Conservation (phyloP, 92 coral and sea anemone genomes). For the Umimayanthus kanabou region DNA sequence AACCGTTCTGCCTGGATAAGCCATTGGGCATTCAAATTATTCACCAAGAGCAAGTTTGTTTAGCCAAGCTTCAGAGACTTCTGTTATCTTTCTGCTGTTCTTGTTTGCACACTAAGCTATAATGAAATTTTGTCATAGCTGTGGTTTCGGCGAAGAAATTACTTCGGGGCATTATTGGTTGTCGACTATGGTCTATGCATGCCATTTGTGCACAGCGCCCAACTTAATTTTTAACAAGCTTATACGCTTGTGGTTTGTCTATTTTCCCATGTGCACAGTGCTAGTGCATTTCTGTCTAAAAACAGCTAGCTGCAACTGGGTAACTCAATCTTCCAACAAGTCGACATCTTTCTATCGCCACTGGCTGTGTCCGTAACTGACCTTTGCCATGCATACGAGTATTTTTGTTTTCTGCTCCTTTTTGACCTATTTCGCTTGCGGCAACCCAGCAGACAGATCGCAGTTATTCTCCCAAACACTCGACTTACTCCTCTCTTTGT, state of each 20-base stretch:
- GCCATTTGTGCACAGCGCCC: no score
- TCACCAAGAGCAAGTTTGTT: no score
- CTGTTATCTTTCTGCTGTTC: no score
- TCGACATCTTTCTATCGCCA: constrained; percentile 18
- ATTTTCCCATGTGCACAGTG: neutral
- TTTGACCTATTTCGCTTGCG: neutral
- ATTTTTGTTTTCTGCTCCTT: constrained; percentile 5
- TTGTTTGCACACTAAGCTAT: no score
- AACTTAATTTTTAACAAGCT: no score
- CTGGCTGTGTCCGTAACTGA: constrained; percentile 14
- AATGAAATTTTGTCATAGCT: no score
- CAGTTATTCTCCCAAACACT: neutral
- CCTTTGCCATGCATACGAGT: constrained; percentile 22
- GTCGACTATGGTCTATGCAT: no score
- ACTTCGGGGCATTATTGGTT: no score
- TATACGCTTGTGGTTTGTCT: neutral
- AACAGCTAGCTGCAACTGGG: neutral
- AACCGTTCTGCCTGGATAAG: no score
- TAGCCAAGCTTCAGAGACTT: no score
- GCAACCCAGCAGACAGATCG: neutral
- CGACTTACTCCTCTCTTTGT: neutral
- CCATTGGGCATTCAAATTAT: no score
- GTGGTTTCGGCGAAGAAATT: no score
- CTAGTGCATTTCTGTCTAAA: neutral
- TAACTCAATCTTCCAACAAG: constrained; percentile 16